Conservation (phyloP, 2,113 vertebrate genomes). For the Pluvialis apricaria region DNA sequence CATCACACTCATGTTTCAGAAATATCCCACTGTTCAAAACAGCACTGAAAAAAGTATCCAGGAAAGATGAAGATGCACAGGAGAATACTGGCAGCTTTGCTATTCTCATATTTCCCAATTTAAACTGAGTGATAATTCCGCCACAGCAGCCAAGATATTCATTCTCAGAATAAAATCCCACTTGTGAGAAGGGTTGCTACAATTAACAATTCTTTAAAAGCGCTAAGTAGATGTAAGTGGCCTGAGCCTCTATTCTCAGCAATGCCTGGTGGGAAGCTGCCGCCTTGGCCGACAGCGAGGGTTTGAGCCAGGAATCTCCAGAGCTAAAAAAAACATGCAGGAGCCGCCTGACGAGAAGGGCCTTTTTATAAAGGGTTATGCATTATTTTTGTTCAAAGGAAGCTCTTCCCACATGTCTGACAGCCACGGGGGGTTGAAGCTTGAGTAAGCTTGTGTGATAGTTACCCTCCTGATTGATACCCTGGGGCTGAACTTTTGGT, state of each 20-base stretch:
- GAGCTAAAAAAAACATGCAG: neutral
- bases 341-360: neutral
- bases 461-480: neutral
- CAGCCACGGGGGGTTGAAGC: neutral
- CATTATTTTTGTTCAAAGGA: conserved; percentile 4
- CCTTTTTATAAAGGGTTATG: conserved; percentile 30
- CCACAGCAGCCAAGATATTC: neutral
- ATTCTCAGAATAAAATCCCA: conserved; percentile 32
- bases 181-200: neutral
- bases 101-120: neutral
- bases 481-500: neutral
- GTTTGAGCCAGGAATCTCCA: conserved; percentile 21
- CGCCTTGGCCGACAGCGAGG: neutral
- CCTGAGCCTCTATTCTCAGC: neutral
- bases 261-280: neutral
- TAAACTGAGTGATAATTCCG: conserved; percentile 30
- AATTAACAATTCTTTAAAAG: conserved; percentile 8
- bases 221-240: neutral
- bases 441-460: conserved; percentile 5
- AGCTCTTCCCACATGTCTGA: conserved; percentile 27
- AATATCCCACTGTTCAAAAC: conserved; percentile 15
- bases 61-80: conserved; percentile 1
- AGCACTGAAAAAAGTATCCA: neutral
- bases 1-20: conserved; percentile 2
- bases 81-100: conserved; percentile 22